A percentile compares a stretch with the other conserved stretches of the same genome.
These are phyloP conservation scores for Phyto melanocephala DNA, from an alignment of 2,888 invertebrate genomes.

Conservation along the genomic window DNA sequence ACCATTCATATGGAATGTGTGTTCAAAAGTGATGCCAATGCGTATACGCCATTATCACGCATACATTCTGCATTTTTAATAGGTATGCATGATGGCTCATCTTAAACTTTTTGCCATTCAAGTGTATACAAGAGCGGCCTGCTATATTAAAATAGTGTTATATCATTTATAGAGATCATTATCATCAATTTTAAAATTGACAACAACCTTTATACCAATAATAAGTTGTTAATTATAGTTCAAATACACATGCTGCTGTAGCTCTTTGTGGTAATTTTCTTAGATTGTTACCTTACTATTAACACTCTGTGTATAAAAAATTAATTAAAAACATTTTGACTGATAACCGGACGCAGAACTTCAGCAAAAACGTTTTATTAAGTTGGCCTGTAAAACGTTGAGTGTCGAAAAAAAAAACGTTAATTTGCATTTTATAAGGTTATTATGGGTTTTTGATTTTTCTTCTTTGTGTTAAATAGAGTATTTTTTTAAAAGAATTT, in stretches of 20 bases:
- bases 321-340: constrained; percentile 3
- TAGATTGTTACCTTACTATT: constrained; percentile 23
- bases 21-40: constrained; percentile 45
- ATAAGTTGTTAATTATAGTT: constrained; percentile 28
- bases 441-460: neutral
- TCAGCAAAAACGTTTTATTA: constrained; percentile 1
- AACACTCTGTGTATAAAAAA: constrained; percentile 37
- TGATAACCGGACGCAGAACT: neutral
- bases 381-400: neutral
- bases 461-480: neutral
- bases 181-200: constrained; percentile 2
- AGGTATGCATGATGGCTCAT: neutral
- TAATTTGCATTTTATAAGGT: constrained; percentile 33
- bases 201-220: constrained; percentile 18
- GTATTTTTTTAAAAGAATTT: no score
- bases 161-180: neutral
- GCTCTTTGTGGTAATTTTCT: neutral
- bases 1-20: constrained; percentile 9
- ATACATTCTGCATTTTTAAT: constrained; percentile 48
- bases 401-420: constrained; percentile 3
- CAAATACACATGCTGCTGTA: constrained; percentile 9
- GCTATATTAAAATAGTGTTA: no score
- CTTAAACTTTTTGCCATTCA: no score
- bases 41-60: constrained; percentile 55
- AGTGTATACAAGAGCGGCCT: no score